phyloP scores from a whole-genome alignment of 1,140 invertebrate species.

The Phocides pigmalion region DNA sequence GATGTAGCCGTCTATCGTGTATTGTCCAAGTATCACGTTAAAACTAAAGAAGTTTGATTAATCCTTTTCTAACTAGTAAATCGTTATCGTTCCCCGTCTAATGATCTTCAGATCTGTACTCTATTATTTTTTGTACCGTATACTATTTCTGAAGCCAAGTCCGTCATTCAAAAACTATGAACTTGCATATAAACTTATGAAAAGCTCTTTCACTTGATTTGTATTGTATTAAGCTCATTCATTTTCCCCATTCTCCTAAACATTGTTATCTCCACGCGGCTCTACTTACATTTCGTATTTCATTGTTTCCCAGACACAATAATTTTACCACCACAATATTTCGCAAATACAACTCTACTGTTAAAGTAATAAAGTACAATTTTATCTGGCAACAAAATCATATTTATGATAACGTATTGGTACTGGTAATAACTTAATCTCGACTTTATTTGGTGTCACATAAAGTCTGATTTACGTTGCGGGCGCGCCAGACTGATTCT shows the following conservation, averaged over 20 bases:
- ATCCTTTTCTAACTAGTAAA: too few relatives aligned
- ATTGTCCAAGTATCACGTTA: too few relatives aligned
- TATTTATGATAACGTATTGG: slow-evolving; percentile 33
- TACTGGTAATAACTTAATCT: background rate
- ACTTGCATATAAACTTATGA: slow-evolving; percentile 3
- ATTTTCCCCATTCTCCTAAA: slow-evolving; percentile 30
- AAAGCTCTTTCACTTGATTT: slow-evolving; percentile 24
- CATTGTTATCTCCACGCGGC: slow-evolving; percentile 33
- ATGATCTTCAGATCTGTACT: too few relatives aligned
- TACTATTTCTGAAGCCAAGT: too few relatives aligned
- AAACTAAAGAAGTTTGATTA: too few relatives aligned
- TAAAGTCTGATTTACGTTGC: slow-evolving; percentile 20
- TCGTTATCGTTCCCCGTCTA: too few relatives aligned
- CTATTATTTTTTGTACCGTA: too few relatives aligned
- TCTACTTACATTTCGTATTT: slow-evolving; percentile 33
- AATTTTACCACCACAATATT: slow-evolving; percentile 21
- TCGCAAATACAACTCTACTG: slow-evolving; percentile 13
- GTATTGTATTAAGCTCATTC: slow-evolving; percentile 20
- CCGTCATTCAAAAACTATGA: too few relatives aligned
- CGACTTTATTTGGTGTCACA: slow-evolving; percentile 8
- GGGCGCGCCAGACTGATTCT: slow-evolving; percentile 13
- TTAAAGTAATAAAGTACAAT: slow-evolving; percentile 20
- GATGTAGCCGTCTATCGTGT: too few relatives aligned
- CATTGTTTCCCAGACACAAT: slow-evolving; percentile 33
- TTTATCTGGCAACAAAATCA: slow-evolving; percentile 26